phyloP scores from a whole-genome alignment of 2,888 invertebrate species.

The Gisinianus flammeolus region DNA sequence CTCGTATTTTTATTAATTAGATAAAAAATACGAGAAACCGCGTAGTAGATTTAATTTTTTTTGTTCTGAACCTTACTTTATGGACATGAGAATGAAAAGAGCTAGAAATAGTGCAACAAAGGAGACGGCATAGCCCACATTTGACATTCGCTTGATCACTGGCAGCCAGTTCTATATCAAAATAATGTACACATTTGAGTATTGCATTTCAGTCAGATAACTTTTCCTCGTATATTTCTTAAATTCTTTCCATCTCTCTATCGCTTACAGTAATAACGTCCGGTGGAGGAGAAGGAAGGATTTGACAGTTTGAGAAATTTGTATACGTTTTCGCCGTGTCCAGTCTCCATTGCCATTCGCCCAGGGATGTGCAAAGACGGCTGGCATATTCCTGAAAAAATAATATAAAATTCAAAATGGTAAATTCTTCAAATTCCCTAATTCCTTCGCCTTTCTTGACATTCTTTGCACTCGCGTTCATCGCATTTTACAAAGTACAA shows the following conservation, averaged over 20 bases:
- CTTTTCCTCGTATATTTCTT: too few species aligned
- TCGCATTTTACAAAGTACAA: too few species aligned
- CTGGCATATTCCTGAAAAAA: slow-evolving; percentile 60
- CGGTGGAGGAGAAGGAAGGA: slow-evolving; percentile 8
- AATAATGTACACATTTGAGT: neutral
- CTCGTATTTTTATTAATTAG: too few species aligned
- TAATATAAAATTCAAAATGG: too few species aligned
- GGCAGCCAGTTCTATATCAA: slow-evolving; percentile 64
- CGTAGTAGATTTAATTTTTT: neutral
- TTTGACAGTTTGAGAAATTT: slow-evolving; percentile 49
- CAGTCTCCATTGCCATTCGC: slow-evolving; percentile 34
- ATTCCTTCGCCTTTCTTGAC: too few species aligned
- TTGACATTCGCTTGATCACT: slow-evolving; percentile 65
- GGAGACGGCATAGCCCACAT: slow-evolving; percentile 67
- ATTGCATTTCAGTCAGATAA: too few species aligned
- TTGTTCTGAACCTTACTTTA: slow-evolving; percentile 64
- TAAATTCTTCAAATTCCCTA: too few species aligned
- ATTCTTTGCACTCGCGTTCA: too few species aligned
- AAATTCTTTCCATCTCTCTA: too few species aligned
- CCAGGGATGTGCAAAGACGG: slow-evolving; percentile 39
- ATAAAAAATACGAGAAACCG: too few species aligned
- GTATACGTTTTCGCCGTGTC: slow-evolving; percentile 33
- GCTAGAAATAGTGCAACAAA: slow-evolving; percentile 65
- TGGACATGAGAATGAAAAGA: slow-evolving; percentile 65
- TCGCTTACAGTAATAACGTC: slow-evolving; percentile 8